Evolutionary conservation across 2,797 vertebrate genomes (phyloP), one percentile per base, ranked within the genome.

Genomic region (Hydrolagus colliei): DNA sequence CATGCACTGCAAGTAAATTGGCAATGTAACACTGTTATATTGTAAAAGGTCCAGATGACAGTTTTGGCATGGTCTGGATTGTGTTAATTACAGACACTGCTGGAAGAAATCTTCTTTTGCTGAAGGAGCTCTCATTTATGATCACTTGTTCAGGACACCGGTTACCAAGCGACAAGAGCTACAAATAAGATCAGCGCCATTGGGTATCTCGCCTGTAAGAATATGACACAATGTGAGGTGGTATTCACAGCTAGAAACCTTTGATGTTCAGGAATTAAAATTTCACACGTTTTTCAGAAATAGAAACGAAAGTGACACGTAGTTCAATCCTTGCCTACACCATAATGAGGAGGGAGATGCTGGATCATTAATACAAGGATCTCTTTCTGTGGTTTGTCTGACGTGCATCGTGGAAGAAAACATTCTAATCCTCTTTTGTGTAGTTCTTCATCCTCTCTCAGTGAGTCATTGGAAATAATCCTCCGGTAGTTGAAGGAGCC

Each of bases 1-100:
- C 41, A 52, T 27, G 41, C 41, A 52, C 6, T 1, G 1, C 41
- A 52, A 52, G 41, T 52, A 52, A 3, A 52, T 52, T 6, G 6
- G 1, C 41, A 59, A 61, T 41, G 27, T 62, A 77, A 20, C 41
- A 27, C 4, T 78, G 59, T 63, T 63, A n/a, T 22, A 6, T 8
- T 62, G 52, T 52, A 20, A n/a, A 20, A 59, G 20, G 14, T 78
- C n/a, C 77, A 16, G 7, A 27, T 27, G 62, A 62, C 14, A 6
- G 77, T 61, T 86, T 87, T 41, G 16, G 16, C 71, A 63, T 67
- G 61, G 62, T 63, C 78, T 68, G n/a, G 62, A 65, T 78, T 86
- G 59, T n/a, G 85, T 61, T 85, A 41, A 22, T 86, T 11, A 61
- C 62, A 78, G 18, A 76, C 41, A 10, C n/a, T 76, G 41, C 14